Base-by-base conservation (phyloP, 2,113 vertebrate species). In the Telmatochromis sp. region DNA sequence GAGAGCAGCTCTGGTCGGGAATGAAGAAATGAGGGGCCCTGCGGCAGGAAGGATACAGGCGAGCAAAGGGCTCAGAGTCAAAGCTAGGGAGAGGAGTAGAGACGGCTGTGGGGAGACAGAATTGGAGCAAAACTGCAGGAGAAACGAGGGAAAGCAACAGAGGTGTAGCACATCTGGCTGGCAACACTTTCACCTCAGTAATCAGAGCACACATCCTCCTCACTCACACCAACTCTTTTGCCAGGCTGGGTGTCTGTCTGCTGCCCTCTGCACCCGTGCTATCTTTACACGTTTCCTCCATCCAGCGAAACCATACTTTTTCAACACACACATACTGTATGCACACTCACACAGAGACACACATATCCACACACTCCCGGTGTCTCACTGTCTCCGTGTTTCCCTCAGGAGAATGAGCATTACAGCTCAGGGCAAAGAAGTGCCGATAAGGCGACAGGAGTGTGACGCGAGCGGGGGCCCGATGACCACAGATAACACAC, bases 401-500 rank as follows among this genome's bases (percentile, higher is more conserved):
- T 86, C 82, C 90, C 93, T 91, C 60, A 78, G 84, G 92, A 94
- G 94, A 91, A 91, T 73, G 87, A 92, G 82, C 73, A 42, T 81
- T 92, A 89, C 80, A 92, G 90, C 91, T 93, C 88, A 58, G 92
- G 92, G 92, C 91, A 88, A 80, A 82, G 90, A 90, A 91, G 92
- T 82, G 87, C 93, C 83, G 94, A 95, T 95, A 95, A 95, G 92
- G 86, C 89, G 94, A 95, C 91, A 94, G 91, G 90, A 89, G 92
- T 93, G 93, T 94, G 93, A 96, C 92, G 91, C n/a, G 90, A 94
- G 93, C 68, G 80, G 80, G n/a, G 84, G 92, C 90, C 63, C 73
- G 78, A 94, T 93, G 92, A 92, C 92, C 90, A 79, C 90, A 93
- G 95, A 96, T 96, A 95, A 92, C 63, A 31, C 23, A 13, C 55